These are phyloP conservation scores for Meliscaeva auricollis DNA, from an alignment of 2,888 invertebrate species.

Conservation along the genomic window DNA sequence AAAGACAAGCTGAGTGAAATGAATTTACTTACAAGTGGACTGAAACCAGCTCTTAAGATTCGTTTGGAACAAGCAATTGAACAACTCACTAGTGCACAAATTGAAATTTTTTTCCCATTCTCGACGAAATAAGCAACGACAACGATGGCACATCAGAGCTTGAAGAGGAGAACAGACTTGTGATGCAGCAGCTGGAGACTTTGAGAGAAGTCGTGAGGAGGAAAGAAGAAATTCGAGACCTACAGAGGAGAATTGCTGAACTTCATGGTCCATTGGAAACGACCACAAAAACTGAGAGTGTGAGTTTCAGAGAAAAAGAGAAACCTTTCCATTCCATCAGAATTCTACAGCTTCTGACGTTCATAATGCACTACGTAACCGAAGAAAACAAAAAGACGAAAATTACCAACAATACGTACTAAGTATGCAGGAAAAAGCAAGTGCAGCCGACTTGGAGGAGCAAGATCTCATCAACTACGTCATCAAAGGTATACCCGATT, in stretches of 20 bases:
- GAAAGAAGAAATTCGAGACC: slow-evolving; percentile 31
- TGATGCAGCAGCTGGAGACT: slow-evolving; percentile 18
- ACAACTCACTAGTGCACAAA: background rate
- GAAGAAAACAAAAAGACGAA: slow-evolving; percentile 34
- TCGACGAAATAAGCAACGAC: slow-evolving; percentile 12
- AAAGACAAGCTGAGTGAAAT: slow-evolving; percentile 30
- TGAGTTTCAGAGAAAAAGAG: slow-evolving; percentile 32
- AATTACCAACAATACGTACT: slow-evolving; percentile 46
- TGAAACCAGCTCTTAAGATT: slow-evolving; percentile 7
- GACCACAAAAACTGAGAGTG: background rate
- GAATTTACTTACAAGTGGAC: slow-evolving; percentile 20
- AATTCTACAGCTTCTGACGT: slow-evolving; percentile 32
- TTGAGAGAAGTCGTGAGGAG: slow-evolving; percentile 23
- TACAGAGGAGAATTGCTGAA: slow-evolving; percentile 24
- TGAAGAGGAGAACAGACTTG: slow-evolving; percentile 29
- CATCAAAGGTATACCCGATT: slow-evolving; percentile 20
- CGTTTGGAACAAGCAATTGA: slow-evolving; percentile 26
- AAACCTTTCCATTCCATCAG: slow-evolving; percentile 46
- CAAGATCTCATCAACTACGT: slow-evolving; percentile 11
- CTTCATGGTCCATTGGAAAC: slow-evolving; percentile 1
- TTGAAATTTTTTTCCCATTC: slow-evolving; percentile 34
- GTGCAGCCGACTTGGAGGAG: background rate
- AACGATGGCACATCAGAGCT: slow-evolving; percentile 16
- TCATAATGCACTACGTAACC: slow-evolving; percentile 40
- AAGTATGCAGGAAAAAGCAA: slow-evolving; percentile 36